Base-by-base conservation (phyloP, 2,888 invertebrate species). In the Anticlea derivata region DNA sequence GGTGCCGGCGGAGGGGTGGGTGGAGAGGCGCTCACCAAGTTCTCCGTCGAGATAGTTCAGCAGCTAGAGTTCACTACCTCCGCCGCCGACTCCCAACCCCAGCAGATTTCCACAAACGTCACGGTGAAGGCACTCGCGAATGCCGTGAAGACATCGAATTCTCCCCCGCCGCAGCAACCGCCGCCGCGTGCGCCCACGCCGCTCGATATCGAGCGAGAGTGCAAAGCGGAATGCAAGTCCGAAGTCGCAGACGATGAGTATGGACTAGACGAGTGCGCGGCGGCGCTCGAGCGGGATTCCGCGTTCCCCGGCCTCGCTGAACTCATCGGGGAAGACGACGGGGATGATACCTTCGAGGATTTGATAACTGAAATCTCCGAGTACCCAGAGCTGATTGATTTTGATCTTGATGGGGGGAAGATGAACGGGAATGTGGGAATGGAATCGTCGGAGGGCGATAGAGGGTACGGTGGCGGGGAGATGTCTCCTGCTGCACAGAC, bases 401-500 rank as follows among this genome's bases (percentile, higher is more conserved):
- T 97, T 75, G 96, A 96, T 68, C 77, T 91, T 48, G 89, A 91
- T 68, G 78, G 82, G 8, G 83, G 86, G 5, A 86, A 86, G 65
- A 44, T 78, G 52, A 83, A 80, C 58, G 83, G 77, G 0, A 75
- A 69, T 5, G 46, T 10, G 0, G 71, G 76, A 24, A 70, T 87
- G 22, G 92, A 89, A 41, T 83, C 87, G 11, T 77, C 87, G 7
- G 92, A 92, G 63, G 92, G 90, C 24, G 92, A 91, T 22, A 68
- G 75, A 56, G 75, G 92, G 12, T 92, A 92, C 58, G 86, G 92
- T 60, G 73, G 66, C 49, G 94, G 93, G 0, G 96, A 96, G 79
- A 92, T 96, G 80, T 97, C 97, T 52, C 96, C 98, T 13, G 98
- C 98, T 0, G 98, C 98, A 38, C 97, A 98, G 87, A 98, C 98